phyloP scores from a whole-genome alignment of 2,888 invertebrate genomes.

The Ophonus ardosiacus region DNA sequence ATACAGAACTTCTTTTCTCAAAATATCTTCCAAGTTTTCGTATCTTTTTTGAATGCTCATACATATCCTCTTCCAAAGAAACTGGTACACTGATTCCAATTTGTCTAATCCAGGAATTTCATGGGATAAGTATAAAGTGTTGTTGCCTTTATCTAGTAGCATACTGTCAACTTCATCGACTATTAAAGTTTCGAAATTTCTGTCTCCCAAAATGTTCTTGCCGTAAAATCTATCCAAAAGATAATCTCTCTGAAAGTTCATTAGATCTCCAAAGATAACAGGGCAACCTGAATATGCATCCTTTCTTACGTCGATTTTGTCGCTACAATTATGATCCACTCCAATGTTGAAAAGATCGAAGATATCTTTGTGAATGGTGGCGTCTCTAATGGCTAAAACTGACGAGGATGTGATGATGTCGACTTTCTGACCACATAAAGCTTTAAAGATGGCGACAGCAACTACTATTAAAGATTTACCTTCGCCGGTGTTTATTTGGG shows the following conservation, averaged over 20 bases:
- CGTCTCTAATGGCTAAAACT: conserved; percentile 71
- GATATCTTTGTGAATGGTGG: conserved; percentile 66
- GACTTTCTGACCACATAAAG: conserved; percentile 68
- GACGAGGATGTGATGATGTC: conserved; percentile 72
- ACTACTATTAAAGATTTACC: conserved; percentile 73
- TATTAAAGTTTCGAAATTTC: conserved; percentile 70
- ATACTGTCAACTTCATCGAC: conserved; percentile 75
- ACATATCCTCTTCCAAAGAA: conserved; percentile 70
- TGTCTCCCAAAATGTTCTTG: conserved; percentile 69
- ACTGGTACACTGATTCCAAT: conserved; percentile 71
- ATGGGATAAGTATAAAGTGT: conserved; percentile 73
- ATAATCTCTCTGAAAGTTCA: conserved; percentile 71
- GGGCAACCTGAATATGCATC: conserved; percentile 67
- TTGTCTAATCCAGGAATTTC: conserved; percentile 72
- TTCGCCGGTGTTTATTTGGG: conserved; percentile 73
- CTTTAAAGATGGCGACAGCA: conserved; percentile 70
- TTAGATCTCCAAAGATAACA: conserved; percentile 72
- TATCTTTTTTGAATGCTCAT: conserved; percentile 46
- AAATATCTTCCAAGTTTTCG: conserved; percentile 64
- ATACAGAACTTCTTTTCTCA: conserved; percentile 66
- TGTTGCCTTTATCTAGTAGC: conserved; percentile 73
- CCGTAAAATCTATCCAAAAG: conserved; percentile 71
- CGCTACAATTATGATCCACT: conserved; percentile 69
- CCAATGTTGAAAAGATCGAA: conserved; percentile 69
- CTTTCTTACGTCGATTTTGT: conserved; percentile 67